A percentile compares a stretch with the other conserved stretches of the same genome.
Evolutionary conservation across 2,888 invertebrate species (phyloP).

Genomic region (Autographa gamma): DNA sequence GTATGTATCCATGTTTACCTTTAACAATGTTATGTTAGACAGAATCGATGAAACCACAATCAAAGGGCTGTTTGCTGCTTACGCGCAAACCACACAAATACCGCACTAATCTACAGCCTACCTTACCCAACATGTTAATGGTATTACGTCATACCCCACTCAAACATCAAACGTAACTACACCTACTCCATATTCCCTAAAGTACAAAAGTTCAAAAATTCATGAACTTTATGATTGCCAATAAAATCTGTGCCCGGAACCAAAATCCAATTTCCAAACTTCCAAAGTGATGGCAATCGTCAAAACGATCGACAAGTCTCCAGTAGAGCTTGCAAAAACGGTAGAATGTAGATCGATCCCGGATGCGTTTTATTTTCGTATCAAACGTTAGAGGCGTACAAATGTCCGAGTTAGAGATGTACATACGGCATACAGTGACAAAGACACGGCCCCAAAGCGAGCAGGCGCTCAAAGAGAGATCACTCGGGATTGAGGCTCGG

Average conservation of each 20-base stretch:
- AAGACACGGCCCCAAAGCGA: slow-evolving; percentile 60
- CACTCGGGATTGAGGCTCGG: slow-evolving; percentile 59
- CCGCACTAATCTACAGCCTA: slow-evolving; percentile 60
- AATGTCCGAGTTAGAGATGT: slow-evolving; percentile 64
- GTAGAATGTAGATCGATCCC: slow-evolving; percentile 51
- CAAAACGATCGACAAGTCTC: slow-evolving; percentile 49
- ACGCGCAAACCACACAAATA: slow-evolving; percentile 64
- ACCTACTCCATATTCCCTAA: slow-evolving; percentile 6
- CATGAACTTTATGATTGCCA: slow-evolving; percentile 47
- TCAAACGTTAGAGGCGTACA: slow-evolving; percentile 62
- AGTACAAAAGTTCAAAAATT: slow-evolving; percentile 40
- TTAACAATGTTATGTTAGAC: slow-evolving; percentile 49
- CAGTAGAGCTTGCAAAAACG: slow-evolving; percentile 37
- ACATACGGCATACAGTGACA: slow-evolving; percentile 65
- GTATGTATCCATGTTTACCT: slow-evolving; percentile 38
- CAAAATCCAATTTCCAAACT: slow-evolving; percentile 52
- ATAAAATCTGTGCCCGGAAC: slow-evolving; percentile 48
- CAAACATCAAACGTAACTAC: slow-evolving; percentile 19
- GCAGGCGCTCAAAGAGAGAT: slow-evolving; percentile 66
- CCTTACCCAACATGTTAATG: slow-evolving; percentile 9
- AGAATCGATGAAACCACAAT: slow-evolving; percentile 67
- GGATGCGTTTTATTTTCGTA: slow-evolving; percentile 63
- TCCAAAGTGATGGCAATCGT: slow-evolving; percentile 51
- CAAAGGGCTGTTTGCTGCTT: slow-evolving; percentile 61
- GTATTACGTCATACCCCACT: slow-evolving; percentile 21